Evolutionary conservation across 2,113 vertebrate genomes (phyloP).

Genomic region (Phocoena phocoena): DNA sequence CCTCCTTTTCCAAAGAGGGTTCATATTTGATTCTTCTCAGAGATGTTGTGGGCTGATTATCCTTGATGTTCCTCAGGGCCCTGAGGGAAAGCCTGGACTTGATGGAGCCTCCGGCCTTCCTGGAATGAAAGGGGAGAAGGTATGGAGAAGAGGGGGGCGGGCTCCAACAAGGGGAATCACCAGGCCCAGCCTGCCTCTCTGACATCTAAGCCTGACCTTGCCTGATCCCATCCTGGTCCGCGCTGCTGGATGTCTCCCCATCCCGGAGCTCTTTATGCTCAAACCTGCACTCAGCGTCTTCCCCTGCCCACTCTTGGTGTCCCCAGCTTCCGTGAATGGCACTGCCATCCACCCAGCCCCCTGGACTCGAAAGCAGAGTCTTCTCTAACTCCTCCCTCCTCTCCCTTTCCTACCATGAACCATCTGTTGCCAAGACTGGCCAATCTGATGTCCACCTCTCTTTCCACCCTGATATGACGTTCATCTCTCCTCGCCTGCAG

Average conservation of each 20-base stretch:
- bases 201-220: background rate
- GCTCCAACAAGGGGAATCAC: background rate
- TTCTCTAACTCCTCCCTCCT: background rate
- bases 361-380: background rate
- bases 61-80: slow-evolving; percentile 84
- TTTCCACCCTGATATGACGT: background rate
- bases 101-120: slow-evolving; percentile 85
- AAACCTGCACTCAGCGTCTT: background rate
- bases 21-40: background rate
- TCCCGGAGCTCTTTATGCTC: background rate
- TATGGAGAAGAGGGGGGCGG: slow-evolving; percentile 59
- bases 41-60: slow-evolving; percentile 24
- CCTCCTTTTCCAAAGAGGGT: background rate
- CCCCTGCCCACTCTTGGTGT: background rate
- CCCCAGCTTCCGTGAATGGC: background rate
- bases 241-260: background rate
- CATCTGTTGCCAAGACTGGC: too few species aligned
- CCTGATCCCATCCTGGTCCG: background rate
- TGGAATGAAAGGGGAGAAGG: slow-evolving; percentile 90
- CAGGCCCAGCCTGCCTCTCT: background rate
- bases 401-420: background rate
- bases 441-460: background rate
- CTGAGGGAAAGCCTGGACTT: slow-evolving; percentile 85
- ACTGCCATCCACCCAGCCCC: background rate
- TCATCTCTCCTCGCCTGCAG: background rate